Conservation (phyloP, 2,888 invertebrate genomes). For the Abrostola tripartita region DNA sequence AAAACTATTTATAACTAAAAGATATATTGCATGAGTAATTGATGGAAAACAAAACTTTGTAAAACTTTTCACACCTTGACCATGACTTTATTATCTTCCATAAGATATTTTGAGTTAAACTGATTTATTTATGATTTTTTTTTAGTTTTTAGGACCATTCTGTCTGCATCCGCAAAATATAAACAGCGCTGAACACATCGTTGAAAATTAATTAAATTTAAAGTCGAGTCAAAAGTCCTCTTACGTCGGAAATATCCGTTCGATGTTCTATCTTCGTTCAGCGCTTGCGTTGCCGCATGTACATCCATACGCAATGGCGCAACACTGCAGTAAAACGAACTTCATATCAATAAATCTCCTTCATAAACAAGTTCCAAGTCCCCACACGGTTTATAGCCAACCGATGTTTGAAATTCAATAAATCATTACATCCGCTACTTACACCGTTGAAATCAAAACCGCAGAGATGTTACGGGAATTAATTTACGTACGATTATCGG, state of each 20-base stretch:
- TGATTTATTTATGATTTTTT: background rate
- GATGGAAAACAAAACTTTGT: no score
- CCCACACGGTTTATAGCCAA: slow-evolving; percentile 73
- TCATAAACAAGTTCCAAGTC: slow-evolving; percentile 76
- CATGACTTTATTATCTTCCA: no score
- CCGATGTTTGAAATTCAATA: slow-evolving; percentile 80
- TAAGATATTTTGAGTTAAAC: no score
- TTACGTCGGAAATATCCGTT: slow-evolving; percentile 40
- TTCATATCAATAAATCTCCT: slow-evolving; percentile 76
- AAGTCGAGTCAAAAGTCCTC: slow-evolving; percentile 9
- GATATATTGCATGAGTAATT: no score
- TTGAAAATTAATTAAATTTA: slow-evolving; percentile 12
- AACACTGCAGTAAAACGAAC: slow-evolving; percentile 70
- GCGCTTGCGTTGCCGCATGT: slow-evolving; percentile 50
- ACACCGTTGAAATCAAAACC: slow-evolving; percentile 69
- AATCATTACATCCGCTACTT: slow-evolving; percentile 84
- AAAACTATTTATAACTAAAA: no score
- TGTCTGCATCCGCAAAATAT: background rate
- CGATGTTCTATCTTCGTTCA: slow-evolving; percentile 39
- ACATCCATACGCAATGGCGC: slow-evolving; percentile 66
- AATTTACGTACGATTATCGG: slow-evolving; percentile 76
- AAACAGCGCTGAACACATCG: slow-evolving; percentile 9
- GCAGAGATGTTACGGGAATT: slow-evolving; percentile 61
- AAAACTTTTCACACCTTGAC: no score
- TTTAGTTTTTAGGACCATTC: background rate